These are phyloP conservation scores for Chaetura pelagica DNA, from an alignment of 2,113 vertebrate genomes.

Conservation along the genomic window DNA sequence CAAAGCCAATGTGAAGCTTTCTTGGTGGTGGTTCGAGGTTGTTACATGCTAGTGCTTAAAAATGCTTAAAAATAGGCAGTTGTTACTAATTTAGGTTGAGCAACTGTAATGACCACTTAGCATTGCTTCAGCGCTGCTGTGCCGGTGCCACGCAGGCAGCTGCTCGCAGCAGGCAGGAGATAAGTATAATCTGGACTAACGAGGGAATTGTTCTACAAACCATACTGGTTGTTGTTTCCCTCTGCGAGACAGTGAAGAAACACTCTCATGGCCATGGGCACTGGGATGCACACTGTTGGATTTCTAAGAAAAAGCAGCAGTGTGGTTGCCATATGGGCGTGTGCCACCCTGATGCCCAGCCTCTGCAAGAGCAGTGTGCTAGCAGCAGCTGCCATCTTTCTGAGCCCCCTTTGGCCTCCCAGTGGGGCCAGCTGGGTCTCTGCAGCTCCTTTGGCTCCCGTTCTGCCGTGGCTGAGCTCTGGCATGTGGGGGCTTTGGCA, in stretches of 20 bases:
- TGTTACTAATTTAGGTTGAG: constrained; percentile 22
- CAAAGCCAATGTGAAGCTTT: not conserved
- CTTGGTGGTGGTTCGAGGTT: not conserved
- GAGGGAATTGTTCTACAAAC: not conserved
- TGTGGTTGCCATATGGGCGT: rapidly evolving
- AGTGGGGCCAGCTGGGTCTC: not conserved
- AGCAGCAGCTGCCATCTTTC: not conserved
- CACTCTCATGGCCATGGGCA: rapidly evolving
- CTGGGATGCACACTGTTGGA: not conserved
- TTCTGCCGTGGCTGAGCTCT: not conserved
- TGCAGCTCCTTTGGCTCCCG: not conserved
- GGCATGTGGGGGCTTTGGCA: constrained; percentile 1
- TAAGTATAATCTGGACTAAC: not conserved
- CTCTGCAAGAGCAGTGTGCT: not conserved
- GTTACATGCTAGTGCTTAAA: not conserved
- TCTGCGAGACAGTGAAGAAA: not conserved
- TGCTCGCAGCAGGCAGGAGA: not conserved
- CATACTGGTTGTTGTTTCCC: not conserved
- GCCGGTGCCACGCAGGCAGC: not conserved
- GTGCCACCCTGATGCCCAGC: rapidly evolving
- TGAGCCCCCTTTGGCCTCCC: not conserved
- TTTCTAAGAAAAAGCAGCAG: not conserved
- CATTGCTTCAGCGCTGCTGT: rapidly evolving
- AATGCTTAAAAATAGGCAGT: not conserved
- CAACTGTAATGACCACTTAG: not conserved